phyloP scores from a whole-genome alignment of 2,888 invertebrate species.

The Limnephilus rhombicus region DNA sequence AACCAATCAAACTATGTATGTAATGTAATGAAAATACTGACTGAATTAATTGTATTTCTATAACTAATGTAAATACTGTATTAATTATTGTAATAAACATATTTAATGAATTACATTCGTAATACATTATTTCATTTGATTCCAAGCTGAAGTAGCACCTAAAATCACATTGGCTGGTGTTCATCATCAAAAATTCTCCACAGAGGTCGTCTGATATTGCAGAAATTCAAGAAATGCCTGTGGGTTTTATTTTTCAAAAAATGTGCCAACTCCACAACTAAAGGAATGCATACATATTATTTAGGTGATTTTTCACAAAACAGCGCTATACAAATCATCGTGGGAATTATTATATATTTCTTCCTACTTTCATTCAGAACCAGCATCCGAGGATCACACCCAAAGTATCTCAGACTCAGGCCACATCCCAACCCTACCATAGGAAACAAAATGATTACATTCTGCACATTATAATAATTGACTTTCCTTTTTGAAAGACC shows the following conservation, averaged over 20 bases:
- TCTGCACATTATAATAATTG: no score
- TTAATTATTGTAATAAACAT: constrained; percentile 46
- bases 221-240: background rate
- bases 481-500: no score
- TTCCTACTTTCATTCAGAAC: no score
- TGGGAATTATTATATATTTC: no score
- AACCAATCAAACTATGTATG: constrained; percentile 33
- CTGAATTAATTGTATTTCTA: constrained; percentile 57
- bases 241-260: background rate
- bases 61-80: constrained; percentile 57
- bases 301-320: no score
- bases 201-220: background rate
- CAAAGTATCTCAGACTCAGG: no score
- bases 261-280: background rate
- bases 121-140: background rate
- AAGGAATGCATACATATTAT: no score
- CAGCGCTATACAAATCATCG: no score
- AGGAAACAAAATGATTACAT: no score
- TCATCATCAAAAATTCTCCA: background rate
- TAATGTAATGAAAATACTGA: constrained; percentile 45
- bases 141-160: background rate
- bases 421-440: no score
- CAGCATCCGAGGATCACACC: no score
- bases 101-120: constrained; percentile 39
- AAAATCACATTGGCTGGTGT: background rate